Base-by-base conservation (phyloP, 1,140 invertebrate species). In the Aricia agestis region DNA sequence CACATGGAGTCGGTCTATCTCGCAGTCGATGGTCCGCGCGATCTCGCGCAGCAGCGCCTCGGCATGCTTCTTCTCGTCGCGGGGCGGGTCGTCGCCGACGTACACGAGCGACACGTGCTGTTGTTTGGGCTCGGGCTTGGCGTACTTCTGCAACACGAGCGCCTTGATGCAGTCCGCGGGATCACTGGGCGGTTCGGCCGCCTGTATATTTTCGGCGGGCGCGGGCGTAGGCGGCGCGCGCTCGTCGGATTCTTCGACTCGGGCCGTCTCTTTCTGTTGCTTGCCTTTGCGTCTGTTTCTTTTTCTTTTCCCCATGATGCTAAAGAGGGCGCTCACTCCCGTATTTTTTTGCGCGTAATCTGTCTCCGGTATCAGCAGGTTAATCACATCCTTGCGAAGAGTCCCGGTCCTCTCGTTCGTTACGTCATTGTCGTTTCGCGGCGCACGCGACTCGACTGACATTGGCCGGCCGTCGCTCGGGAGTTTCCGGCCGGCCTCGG, bases 91-190 rank as follows among this genome's bases (percentile, higher is more conserved):
- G 71, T 83, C 79, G 5, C 80, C 78, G 1, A 88, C 84, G 82
- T 89, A 89, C 3, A 89, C 83, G 3, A 84, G 66, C 11, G 89
- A 91, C 86, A 91, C 88, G 82, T 89, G 88, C 75, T 84, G 75
- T 81, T 79, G 74, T 81, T 82, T 78, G 66, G 76, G 74, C 58
- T 85, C 82, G 59, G 76, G 73, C 59, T 78, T 83, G 57, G 85
- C 79, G 81, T 89, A 90, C 82, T 90, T 90, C 69, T 89, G 84
- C 78, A 88, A 76, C 61, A 90, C 87, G 36, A 89, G 77, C 57
- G 84, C 82, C 75, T 83, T 88, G 15, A 88, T 86, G 75, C 82
- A 89, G 70, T 89, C 84, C 19, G 87, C 82, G 61, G 77, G 77
- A 78, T 82, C 82, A 78, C 77, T 73, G 36, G 77, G 67, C 74